Percentiles rank a stretch among this genome's conserved stretches.
Conservation (phyloP, 2,888 invertebrate genomes). For the Cataglyphis albicans region DNA sequence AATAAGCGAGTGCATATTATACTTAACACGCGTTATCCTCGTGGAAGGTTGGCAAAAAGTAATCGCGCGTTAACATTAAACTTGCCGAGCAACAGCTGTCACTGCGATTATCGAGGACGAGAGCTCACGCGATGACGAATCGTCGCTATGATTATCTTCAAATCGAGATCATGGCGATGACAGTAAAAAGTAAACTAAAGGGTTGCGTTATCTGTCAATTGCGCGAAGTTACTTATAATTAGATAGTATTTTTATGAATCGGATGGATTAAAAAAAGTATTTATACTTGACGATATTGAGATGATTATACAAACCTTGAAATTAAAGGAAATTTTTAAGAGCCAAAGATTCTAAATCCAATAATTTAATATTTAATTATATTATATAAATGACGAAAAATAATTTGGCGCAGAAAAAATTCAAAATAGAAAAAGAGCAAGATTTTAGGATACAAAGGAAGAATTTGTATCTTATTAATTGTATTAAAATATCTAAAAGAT, state of each 20-base stretch:
- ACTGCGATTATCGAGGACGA: conserved; percentile 28
- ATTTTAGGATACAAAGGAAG: not conserved
- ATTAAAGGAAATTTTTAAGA: not conserved
- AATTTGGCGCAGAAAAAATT: not conserved
- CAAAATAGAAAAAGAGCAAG: not conserved
- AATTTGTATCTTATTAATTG: not conserved
- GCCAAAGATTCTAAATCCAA: not conserved
- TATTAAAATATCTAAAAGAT: not conserved
- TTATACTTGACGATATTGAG: not conserved
- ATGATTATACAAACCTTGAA: not conserved
- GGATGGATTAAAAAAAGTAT: not conserved
- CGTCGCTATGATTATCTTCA: not conserved
- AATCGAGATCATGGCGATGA: not conserved
- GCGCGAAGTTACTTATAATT: not conserved
- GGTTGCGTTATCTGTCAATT: not conserved
- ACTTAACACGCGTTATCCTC: conserved; percentile 28
- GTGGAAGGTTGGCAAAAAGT: conserved; percentile 34
- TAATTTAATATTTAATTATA: not conserved
- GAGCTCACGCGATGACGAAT: conserved; percentile 40
- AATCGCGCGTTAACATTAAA: conserved; percentile 31
- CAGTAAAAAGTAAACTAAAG: not conserved
- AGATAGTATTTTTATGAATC: not conserved
- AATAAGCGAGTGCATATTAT: conserved; percentile 18
- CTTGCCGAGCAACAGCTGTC: conserved; percentile 43
- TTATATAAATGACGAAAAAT: not conserved